Evolutionary conservation across 2,113 vertebrate species (phyloP), one percentile per base, ranked within the genome.

Genomic region (Gasterosteus nipponicus): DNA sequence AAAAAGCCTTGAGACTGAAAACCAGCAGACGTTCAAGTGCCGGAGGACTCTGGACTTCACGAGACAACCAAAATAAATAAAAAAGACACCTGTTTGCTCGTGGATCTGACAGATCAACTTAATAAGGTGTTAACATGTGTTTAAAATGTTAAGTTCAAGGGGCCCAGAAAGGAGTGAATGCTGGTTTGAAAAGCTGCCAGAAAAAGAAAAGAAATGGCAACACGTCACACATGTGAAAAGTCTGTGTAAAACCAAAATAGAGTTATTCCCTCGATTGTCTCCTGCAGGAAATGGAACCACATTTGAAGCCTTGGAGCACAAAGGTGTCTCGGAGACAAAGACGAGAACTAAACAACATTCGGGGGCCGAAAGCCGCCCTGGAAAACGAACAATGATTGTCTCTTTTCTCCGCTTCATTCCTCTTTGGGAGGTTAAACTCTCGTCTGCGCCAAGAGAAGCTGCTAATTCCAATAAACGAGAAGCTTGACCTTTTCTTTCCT

Each of bases 21-120:
- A 85, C 83, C 81, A 83, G 68, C 31, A 7, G 38, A 80, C 83
- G 87, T 87, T 89, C 74, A 87, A 85, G 78, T 12, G 82, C 74
- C 70, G 75, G 3, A 62, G 60, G 66, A 31, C 51, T 53, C 33
- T 33, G 33, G 33, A 33, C 5, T 35, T 35, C 33, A 35, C 33
- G 5, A 35, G 33, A 5, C 33, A 35, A 35, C 1, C 14, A 3
- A 46, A 46, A 46, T 46, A 16, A 46, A 46, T 16, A 57, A 46
- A 53, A 46, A 7, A 41, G 19, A 3, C 15, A n/a, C 44, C n/a
- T 10, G 7, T 31, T 54, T 42, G 42, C 4, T 11, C 26, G 11
- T 12, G 0, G 35, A 60, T 47, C 10, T 14, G 4, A 19, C 12
- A 29, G 29, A 16, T 35, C n/a, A 26, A 8, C 22, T 2, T 35